A percentile compares a stretch with the other conserved stretches of the same genome.
phyloP scores from a whole-genome alignment of 1,140 invertebrate genomes.

The Magallana ariakensis region DNA sequence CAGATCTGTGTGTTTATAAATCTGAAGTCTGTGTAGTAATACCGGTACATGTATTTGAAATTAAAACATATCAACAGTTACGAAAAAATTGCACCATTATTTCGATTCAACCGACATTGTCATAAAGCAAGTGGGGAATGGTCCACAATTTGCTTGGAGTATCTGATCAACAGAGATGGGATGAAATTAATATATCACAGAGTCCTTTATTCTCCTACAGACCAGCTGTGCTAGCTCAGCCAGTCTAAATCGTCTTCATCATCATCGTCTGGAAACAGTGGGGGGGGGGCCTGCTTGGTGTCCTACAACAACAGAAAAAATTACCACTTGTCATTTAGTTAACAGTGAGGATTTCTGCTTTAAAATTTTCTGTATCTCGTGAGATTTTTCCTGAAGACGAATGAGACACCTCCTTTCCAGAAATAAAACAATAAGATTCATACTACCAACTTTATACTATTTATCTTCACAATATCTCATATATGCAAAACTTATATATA shows the following conservation, averaged over 20 bases:
- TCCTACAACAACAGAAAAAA: constrained; percentile 67
- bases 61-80: not conserved
- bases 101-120: not conserved
- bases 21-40: too few relatives aligned
- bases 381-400: too few relatives aligned
- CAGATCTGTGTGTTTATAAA: too few relatives aligned
- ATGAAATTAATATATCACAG: constrained; percentile 3
- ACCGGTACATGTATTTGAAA: too few relatives aligned
- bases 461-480: too few relatives aligned
- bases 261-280: constrained; percentile 77
- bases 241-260: constrained; percentile 77
- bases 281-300: constrained; percentile 70
- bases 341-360: too few relatives aligned
- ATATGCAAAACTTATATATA: too few relatives aligned
- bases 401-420: too few relatives aligned
- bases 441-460: too few relatives aligned
- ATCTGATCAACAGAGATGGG: constrained; percentile 7
- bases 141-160: not conserved
- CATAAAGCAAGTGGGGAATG: not conserved
- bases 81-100: not conserved
- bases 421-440: too few relatives aligned
- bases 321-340: not conserved
- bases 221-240: constrained; percentile 64
- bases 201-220: not conserved
- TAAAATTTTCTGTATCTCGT: too few relatives aligned